Evolutionary conservation across 2,888 invertebrate species (phyloP).

Genomic region (Erebia epiphron): DNA sequence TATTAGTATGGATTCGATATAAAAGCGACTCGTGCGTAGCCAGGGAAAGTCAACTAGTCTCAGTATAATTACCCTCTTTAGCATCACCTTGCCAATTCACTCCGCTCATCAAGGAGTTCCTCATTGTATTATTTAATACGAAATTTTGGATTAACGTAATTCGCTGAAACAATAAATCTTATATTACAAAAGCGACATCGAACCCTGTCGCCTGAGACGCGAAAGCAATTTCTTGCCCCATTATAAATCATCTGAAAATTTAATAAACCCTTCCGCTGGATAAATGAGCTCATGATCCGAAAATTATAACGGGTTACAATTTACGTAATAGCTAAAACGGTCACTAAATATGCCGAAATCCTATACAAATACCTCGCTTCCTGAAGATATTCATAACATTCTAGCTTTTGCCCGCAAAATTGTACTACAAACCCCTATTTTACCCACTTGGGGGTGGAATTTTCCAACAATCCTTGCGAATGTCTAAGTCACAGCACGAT

Average conservation of each 20-base stretch:
- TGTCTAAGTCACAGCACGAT: too few relatives aligned
- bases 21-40: too few relatives aligned
- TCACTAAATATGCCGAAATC: background rate
- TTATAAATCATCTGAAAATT: slow-evolving; percentile 35
- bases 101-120: background rate
- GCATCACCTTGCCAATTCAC: background rate
- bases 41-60: too few relatives aligned
- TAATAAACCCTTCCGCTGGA: slow-evolving; percentile 23
- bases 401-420: too few relatives aligned
- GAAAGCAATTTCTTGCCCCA: slow-evolving; percentile 25
- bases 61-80: background rate
- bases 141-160: background rate
- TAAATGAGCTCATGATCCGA: slow-evolving; percentile 23
- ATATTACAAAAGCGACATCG: slow-evolving; percentile 14
- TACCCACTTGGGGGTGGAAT: too few relatives aligned
- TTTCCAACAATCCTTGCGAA: too few relatives aligned
- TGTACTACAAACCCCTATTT: too few relatives aligned
- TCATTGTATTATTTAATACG: background rate
- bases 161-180: slow-evolving; percentile 17
- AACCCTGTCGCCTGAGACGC: slow-evolving; percentile 20
- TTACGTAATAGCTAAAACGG: background rate
- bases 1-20: too few relatives aligned
- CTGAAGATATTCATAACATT: too few relatives aligned
- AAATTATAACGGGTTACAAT: background rate
- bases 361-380: background rate